A percentile compares a stretch with the other conserved stretches of the same genome.
Evolutionary conservation across 2,113 vertebrate genomes (phyloP).

Genomic region (Rhombomys opimus): DNA sequence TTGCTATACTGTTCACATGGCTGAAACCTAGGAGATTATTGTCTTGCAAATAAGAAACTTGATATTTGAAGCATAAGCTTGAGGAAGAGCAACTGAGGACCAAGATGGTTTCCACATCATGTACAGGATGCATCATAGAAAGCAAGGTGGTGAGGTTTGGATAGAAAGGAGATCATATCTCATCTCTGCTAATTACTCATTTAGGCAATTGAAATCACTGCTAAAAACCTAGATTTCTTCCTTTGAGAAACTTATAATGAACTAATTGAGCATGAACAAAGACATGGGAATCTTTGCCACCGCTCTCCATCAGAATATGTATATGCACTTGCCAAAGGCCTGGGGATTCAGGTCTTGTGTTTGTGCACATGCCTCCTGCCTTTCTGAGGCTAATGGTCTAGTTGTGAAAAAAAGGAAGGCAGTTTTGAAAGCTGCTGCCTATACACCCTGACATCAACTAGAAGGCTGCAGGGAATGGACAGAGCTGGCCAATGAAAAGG

Average conservation of each 20-base stretch:
- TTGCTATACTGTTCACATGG: background rate
- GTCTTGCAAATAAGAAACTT: background rate
- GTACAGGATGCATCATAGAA: fast-evolving
- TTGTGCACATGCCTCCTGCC: background rate
- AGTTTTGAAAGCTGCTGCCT: background rate
- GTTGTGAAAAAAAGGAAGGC: background rate
- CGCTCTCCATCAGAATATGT: fast-evolving
- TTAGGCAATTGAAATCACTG: background rate
- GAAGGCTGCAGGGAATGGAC: background rate
- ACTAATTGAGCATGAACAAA: background rate
- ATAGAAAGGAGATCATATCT: background rate
- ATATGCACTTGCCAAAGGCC: background rate
- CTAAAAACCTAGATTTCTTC: background rate
- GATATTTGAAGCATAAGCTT: background rate
- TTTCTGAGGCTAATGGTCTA: background rate
- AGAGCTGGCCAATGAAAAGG: background rate
- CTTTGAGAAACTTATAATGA: background rate
- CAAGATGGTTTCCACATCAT: background rate
- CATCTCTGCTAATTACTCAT: background rate
- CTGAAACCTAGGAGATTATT: background rate
- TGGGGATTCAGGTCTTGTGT: fast-evolving
- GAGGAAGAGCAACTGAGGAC: fast-evolving
- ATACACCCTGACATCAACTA: background rate
- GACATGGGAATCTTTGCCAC: background rate
- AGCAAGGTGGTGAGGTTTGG: no score